These are phyloP conservation scores for Muscina levida DNA, from an alignment of 2,888 invertebrate species.

Conservation along the genomic window DNA sequence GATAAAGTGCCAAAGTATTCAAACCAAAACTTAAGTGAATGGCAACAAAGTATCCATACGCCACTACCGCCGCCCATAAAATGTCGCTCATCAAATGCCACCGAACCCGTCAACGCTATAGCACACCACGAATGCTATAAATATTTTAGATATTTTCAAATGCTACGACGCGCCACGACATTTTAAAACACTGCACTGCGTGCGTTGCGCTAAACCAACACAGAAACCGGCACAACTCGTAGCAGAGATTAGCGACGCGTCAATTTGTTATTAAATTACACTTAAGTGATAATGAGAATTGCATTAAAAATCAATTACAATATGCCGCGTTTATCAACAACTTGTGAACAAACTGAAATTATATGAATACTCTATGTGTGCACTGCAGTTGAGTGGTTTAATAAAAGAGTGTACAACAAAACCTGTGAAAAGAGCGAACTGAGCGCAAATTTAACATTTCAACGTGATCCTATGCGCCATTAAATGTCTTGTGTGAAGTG, in stretches of 20 bases:
- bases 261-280: conserved; percentile 29
- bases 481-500: too few relatives aligned
- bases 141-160: conserved; percentile 16
- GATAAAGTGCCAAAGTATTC: background rate
- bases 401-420: background rate
- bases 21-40: background rate
- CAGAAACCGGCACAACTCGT: background rate
- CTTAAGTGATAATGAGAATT: conserved; percentile 41
- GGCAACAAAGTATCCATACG: too few relatives aligned
- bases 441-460: too few relatives aligned
- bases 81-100: too few relatives aligned
- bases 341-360: conserved; percentile 15
- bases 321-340: background rate
- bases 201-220: too few relatives aligned
- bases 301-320: conserved; percentile 45
- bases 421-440: background rate
- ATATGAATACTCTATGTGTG: too few relatives aligned
- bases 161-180: background rate
- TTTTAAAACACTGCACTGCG: background rate
- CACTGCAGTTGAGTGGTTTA: background rate
- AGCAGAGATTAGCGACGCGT: background rate
- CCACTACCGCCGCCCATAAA: too few relatives aligned
- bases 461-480: too few relatives aligned
- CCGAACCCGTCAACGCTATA: too few relatives aligned
- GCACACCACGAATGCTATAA: conserved; percentile 26